These are phyloP conservation scores for Lasioglossum lativentre DNA, from an alignment of 2,888 invertebrate genomes.

Conservation along the genomic window DNA sequence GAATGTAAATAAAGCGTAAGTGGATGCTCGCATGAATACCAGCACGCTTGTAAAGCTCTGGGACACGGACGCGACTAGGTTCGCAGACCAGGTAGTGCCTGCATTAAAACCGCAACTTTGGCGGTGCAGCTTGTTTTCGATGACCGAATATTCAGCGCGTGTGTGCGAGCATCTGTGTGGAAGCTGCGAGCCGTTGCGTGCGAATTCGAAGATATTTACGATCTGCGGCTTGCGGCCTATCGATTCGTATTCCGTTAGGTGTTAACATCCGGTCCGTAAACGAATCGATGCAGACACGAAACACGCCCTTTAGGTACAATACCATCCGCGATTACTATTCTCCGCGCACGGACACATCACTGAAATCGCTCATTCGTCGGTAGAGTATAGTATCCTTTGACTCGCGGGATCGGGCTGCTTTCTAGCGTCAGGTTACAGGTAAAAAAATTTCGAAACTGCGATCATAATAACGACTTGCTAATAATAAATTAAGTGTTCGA, in stretches of 20 bases:
- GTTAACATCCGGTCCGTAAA: constrained; percentile 56
- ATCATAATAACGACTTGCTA: no score
- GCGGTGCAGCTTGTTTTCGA: constrained; percentile 50
- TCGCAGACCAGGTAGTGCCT: constrained; percentile 3
- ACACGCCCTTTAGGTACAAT: constrained; percentile 33
- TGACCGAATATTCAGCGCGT: constrained; percentile 44
- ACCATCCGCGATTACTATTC: background rate
- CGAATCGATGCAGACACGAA: constrained; percentile 50
- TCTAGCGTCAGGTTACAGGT: no score
- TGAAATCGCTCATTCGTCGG: background rate
- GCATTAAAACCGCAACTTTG: constrained; percentile 64
- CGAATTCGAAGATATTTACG: constrained; percentile 64
- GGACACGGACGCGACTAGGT: constrained; percentile 8
- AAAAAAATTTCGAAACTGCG: no score
- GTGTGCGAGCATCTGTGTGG: constrained; percentile 23
- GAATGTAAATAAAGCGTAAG: constrained; percentile 38
- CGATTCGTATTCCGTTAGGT: constrained; percentile 58
- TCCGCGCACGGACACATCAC: background rate
- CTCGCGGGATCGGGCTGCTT: no score
- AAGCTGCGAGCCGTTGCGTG: constrained; percentile 12
- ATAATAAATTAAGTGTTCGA: no score
- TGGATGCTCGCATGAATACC: constrained; percentile 10
- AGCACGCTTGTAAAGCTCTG: constrained; percentile 16
- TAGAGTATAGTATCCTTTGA: background rate
- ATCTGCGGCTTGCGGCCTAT: constrained; percentile 67